Conservation (phyloP, 2,113 vertebrate species). For the Paradisaea rubra region DNA sequence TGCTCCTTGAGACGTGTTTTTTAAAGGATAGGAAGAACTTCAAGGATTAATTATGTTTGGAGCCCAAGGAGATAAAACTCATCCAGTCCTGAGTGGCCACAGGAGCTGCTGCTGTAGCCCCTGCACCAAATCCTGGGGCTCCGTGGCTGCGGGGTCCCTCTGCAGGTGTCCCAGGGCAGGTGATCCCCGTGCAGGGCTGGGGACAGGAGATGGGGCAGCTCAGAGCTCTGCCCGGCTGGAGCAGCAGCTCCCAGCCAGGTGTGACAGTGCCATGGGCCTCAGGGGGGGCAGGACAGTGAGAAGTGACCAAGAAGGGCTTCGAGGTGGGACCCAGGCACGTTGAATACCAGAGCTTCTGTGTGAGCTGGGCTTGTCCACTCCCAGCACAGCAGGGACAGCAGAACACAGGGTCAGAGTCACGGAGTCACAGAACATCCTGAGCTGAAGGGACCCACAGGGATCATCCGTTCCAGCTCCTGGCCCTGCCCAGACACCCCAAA, state of each 20-base stretch:
- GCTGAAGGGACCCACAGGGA: background rate
- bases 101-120: background rate
- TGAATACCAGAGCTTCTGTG: background rate
- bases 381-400: background rate
- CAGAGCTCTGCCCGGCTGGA: background rate
- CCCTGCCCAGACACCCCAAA: background rate
- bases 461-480: rapidly evolving
- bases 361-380: background rate
- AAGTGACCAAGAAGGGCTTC: background rate
- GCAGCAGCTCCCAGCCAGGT: background rate
- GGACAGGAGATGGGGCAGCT: background rate
- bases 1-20: background rate
- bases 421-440: rapidly evolving
- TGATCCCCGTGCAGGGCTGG: background rate
- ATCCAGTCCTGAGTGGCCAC: background rate
- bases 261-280: rapidly evolving
- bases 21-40: background rate
- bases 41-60: background rate
- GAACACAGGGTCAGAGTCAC: background rate
- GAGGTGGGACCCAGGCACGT: background rate
- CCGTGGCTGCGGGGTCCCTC: rapidly evolving
- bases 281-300: no score
- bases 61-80: background rate
- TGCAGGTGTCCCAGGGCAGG: background rate
- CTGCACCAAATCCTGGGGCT: no score